Conservation (phyloP, 2,888 invertebrate genomes). For the Cryptus armator region DNA sequence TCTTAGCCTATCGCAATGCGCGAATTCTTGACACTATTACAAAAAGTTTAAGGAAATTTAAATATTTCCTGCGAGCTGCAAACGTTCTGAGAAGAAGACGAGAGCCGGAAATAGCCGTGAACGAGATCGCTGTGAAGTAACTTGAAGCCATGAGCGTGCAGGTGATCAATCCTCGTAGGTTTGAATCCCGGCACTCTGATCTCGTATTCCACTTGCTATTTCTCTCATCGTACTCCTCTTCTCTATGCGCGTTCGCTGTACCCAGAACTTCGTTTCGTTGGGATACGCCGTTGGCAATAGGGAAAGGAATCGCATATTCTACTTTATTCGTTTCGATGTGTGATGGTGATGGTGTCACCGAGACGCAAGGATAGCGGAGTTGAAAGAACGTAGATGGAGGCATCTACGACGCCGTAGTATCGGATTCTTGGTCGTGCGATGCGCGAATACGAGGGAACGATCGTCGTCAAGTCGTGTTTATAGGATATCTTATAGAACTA, state of each 20-base stretch:
- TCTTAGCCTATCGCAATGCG: background rate
- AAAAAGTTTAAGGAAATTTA: background rate
- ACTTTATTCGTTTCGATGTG: slow-evolving; percentile 34
- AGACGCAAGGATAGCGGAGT: slow-evolving; percentile 14
- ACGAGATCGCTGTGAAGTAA: slow-evolving; percentile 21
- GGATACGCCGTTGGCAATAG: slow-evolving; percentile 30
- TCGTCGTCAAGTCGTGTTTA: slow-evolving; percentile 46
- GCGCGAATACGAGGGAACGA: slow-evolving; percentile 36
- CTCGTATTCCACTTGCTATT: slow-evolving; percentile 56
- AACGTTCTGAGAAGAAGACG: background rate
- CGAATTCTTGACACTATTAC: background rate
- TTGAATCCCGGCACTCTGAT: slow-evolving; percentile 47
- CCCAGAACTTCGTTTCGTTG: slow-evolving; percentile 37
- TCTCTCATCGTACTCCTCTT: slow-evolving; percentile 38
- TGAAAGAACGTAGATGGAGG: slow-evolving; percentile 16
- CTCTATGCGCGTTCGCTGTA: slow-evolving; percentile 28
- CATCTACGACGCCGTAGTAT: slow-evolving; percentile 30
- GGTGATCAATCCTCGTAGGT: slow-evolving; percentile 55
- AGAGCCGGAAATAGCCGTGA: background rate
- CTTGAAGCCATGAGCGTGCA: slow-evolving; percentile 49
- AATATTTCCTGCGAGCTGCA: background rate
- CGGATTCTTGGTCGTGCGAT: slow-evolving; percentile 39
- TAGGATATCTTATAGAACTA: slow-evolving; percentile 23
- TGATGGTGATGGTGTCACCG: slow-evolving; percentile 20
- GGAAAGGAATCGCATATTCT: slow-evolving; percentile 55